Conservation (phyloP, 1,140 invertebrate species). For the Melanaphis sacchari region DNA sequence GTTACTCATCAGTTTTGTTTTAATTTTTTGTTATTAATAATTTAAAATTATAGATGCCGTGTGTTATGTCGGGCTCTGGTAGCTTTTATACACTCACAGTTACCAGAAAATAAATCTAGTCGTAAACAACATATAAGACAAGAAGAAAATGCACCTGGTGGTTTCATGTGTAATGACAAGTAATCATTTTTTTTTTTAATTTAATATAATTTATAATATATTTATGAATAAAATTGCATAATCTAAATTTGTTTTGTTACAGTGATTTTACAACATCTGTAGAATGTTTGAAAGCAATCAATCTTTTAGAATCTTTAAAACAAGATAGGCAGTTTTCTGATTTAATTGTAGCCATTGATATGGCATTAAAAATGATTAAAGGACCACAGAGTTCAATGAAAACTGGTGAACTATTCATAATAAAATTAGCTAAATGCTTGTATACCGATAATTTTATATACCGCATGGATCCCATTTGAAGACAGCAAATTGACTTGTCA, state of each 20-base stretch:
- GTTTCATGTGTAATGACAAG: constrained; percentile 33
- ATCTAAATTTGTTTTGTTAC: constrained; percentile 49
- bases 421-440: constrained; percentile 59
- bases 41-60: constrained; percentile 49
- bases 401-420: constrained; percentile 62
- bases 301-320: constrained; percentile 64
- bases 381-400: constrained; percentile 67
- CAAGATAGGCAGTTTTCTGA: constrained; percentile 66
- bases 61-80: constrained; percentile 51
- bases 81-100: constrained; percentile 56
- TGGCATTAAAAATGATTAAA: constrained; percentile 64
- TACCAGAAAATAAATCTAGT: constrained; percentile 54
- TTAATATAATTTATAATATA: not conserved
- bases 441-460: constrained; percentile 60
- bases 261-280: constrained; percentile 64
- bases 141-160: constrained; percentile 29
- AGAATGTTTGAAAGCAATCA: constrained; percentile 66
- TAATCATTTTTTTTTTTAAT: not conserved
- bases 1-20: not conserved
- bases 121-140: constrained; percentile 30
- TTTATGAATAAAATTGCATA: not conserved
- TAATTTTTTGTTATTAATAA: not conserved
- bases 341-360: constrained; percentile 64
- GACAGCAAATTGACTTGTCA: not conserved
- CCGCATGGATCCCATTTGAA: constrained; percentile 31